Base-by-base conservation (phyloP, 2,113 vertebrate genomes). In the Sturnira hondurensis region DNA sequence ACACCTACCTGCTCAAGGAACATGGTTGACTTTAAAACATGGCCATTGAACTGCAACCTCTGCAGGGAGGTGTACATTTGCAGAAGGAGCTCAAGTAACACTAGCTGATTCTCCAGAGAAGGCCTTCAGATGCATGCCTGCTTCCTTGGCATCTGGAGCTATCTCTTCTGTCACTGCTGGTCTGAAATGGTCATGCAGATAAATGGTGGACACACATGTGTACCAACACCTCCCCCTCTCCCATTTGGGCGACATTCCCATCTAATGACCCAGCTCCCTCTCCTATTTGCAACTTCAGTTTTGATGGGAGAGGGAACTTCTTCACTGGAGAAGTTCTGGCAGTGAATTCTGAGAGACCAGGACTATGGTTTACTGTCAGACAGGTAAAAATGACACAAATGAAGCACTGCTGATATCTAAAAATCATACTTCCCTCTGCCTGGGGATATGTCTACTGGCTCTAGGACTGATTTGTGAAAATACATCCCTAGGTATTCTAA, bases 1-100 rank as follows among this genome's bases (percentile, higher is more conserved):
- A 90, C 24, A 91, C 38, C n/a, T n/a, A n/a, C n/a, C 65, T 77
- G 65, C 58, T 93, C 38, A 68, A 93, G 50, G 13, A 96, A 93
- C 71, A 82, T 3, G 65, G 67, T 16, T 47, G 17, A 56, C 24
- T 77, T 65, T 77, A 50, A 93, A 89, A 61, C 8, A 31, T 12
- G 50, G 65, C 26, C n/a, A 63, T 95, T 89, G 43, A 54, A 36
- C 45, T 52, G 3, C 50, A 84, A 71, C 50, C 63, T 87, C 84
- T 63, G 86, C 28, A 71, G 36, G 4, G 38, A 73, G 41, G 31
- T 84, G 7, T 38, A 41, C n/a, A 38, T 80, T 43, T 68, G 54
- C 28, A 71, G 28, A 88, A 92, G 36, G 41, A 54, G 24, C n/a
- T 52, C 38, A 77, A 20, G 61, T n/a, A 43, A 68, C 38, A 82